Evolutionary conservation across 2,797 vertebrate species (phyloP), one percentile per base, ranked within the genome.

Genomic region (Carduelis carduelis): DNA sequence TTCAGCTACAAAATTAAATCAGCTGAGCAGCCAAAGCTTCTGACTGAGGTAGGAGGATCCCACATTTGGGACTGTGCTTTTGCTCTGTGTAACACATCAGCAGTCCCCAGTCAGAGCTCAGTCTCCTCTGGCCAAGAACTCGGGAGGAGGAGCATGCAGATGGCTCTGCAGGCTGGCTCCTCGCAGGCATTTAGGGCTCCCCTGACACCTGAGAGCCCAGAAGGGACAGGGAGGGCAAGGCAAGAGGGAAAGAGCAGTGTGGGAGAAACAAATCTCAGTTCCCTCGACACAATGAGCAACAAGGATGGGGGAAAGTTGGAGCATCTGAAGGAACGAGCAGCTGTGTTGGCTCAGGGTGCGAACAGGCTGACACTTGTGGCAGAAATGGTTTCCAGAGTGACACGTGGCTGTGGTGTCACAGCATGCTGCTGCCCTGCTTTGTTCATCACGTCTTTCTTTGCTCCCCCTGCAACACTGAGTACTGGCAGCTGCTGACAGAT

Each of bases 1-100:
- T 95, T 95, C 95, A 95, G 89, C 74, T 95, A 87, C 70, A 64
- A 93, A 95, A 96, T 93, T 82, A 87, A 90, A 90, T 70, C 77
- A 77, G 32, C 50, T 78, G 79, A 78, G 56, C 89, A 92, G 94
- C 76, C 89, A 95, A 92, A 78, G 50, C 82, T 95, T 92, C 89
- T 94, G 76, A 86, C 47, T 63, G 65, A 82, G 37, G 72, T 52
- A 91, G 85, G 70, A 96, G 80, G 77, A 94, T 95, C 85, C 74
- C 46, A 79, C 77, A 1, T 91, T 77, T 90, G 94, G 87, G 93
- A 96, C 59, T 88, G 18, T 57, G 63, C 50, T 90, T 72, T 83
- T 93, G 28, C 74, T 94, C 89, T 93, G 80, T 93, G 63, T 94
- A 94, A 96, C 7, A 70, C 74, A 94, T 91, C 87, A 94, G 70